Evolutionary conservation across 2,888 invertebrate species (phyloP).

Genomic region (Eupithecia insigniata): DNA sequence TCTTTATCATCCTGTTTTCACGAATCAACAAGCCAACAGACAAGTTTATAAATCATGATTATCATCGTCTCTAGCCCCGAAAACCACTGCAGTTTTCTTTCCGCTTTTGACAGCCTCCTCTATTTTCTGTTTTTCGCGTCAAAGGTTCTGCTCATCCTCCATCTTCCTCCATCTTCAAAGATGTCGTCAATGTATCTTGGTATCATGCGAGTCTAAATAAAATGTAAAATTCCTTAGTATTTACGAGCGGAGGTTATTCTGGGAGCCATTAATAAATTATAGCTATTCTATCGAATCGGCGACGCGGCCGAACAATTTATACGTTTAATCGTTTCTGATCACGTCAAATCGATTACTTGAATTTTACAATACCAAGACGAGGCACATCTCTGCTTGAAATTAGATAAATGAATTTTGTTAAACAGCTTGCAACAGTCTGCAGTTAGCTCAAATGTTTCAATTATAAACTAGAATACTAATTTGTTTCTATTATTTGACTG

Average conservation of each 20-base stretch:
- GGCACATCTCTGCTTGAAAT: not conserved
- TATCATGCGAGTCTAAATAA: conserved; percentile 15
- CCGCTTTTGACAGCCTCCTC: not conserved
- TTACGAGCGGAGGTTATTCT: conserved; percentile 31
- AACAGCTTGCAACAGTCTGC: too few species aligned
- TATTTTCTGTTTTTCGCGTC: not conserved
- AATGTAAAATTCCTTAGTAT: conserved; percentile 27
- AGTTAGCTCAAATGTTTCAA: too few species aligned
- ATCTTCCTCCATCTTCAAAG: not conserved
- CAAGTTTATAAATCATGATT: not conserved
- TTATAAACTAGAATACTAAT: too few species aligned
- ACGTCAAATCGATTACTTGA: conserved; percentile 34
- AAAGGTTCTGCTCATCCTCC: not conserved
- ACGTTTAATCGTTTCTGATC: conserved; percentile 37
- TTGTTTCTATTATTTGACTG: too few species aligned
- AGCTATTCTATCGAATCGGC: conserved; percentile 16
- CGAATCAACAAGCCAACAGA: not conserved
- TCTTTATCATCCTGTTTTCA: not conserved
- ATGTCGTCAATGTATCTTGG: conserved; percentile 6
- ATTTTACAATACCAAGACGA: not conserved
- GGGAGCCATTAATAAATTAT: conserved; percentile 38
- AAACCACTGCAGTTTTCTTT: not conserved
- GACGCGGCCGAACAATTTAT: conserved; percentile 40
- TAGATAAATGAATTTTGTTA: not conserved
- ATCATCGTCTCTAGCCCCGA: not conserved